Base-by-base conservation (phyloP, 2,797 vertebrate genomes). In the Acomys russatus region DNA sequence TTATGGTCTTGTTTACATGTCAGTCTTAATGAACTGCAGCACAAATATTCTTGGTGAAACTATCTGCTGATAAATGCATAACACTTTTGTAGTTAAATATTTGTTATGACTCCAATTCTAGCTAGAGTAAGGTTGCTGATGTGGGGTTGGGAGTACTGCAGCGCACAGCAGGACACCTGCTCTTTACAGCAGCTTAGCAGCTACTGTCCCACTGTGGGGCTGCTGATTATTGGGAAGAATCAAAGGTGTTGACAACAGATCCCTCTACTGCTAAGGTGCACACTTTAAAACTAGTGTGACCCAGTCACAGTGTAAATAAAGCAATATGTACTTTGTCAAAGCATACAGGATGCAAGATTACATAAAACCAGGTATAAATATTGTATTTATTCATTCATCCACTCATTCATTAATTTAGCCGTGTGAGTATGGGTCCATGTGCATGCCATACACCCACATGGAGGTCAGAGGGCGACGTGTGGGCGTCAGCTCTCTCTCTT, bases 231-330 rank as follows among this genome's bases (percentile, higher is more conserved):
- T 95, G 76, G 92, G 94, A 95, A 80, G 86, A 96, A 97, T 97
- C 98, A 97, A 97, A 98, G 96, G 93, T 97, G 92, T 97, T 97
- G 97, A 97, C 93, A 94, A 96, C 49, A 98, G 97, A 80, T 51
- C 66, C 96, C 87, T 96, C 98, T 93, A 49, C 95, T 98, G 82
- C 97, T 98, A 98, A 98, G 91, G 97, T n/a, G 94, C 89, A 92
- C 94, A 74, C 96, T 94, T 97, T 92, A 98, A 94, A 95, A 96
- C 96, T 89, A 94, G 93, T 97, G 54, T 96, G 88, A 97, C 92
- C 97, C 78, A 97, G 98, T 97, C 91, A 54, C 44, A 98, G 92
- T 97, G 79, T 97, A 97, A 97, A 97, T 97, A 97, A 98, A 97
- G 94, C 94, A 96, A 95, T 98, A 98, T 87, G 91, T 94, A 93